Base-by-base conservation (phyloP, 1,140 invertebrate genomes). In the Lepidostoma basale region DNA sequence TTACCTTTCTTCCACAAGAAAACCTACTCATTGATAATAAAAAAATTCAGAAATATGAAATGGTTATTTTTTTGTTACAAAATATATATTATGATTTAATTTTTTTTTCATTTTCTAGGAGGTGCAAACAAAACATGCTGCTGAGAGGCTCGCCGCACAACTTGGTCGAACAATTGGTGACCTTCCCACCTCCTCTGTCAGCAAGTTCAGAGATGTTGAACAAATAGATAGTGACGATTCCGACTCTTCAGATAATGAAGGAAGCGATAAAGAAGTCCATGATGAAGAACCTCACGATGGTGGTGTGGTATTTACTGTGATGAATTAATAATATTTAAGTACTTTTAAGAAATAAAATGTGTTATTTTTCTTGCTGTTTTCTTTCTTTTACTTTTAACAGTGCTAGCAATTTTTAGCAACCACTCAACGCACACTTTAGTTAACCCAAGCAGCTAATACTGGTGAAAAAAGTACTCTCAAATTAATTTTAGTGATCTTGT, bases 261-360 rank as follows among this genome's bases (percentile, higher is more conserved):
- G 23, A 14, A 67, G 66, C 16, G 74, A 79, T 64, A 36, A 78
- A 25, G 77, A 82, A 74, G 76, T 82, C 10, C 67, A 78, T 18
- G 81, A 83, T 56, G 80, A 84, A 14, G 81, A 84, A 62, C 78
- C 80, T 68, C 71, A 78, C 26, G 78, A 83, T 40, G 78, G 80
- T 58, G 81, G 81, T n/a, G 79, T 83, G 65, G 66, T 75, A 44
- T 82, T 77, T 69, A 77, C 73, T 30, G 68, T 81, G 6, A 49
- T 65, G 62, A 65, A 65, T 40, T 65, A 56, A 36, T 33, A 36
- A 33, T n/a, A n/a, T n/a, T n/a, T n/a, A n/a, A n/a, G n/a, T n/a
- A n/a, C n/a, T n/a, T n/a, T n/a, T n/a, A n/a, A n/a, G n/a, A n/a
- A n/a, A n/a, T n/a, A n/a, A n/a, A n/a, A n/a, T n/a, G n/a, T n/a